A percentile compares a stretch with the other conserved stretches of the same genome.
Conservation (phyloP, 92 coral and sea anemone genomes). For the Anthopleura xanthogrammica region DNA sequence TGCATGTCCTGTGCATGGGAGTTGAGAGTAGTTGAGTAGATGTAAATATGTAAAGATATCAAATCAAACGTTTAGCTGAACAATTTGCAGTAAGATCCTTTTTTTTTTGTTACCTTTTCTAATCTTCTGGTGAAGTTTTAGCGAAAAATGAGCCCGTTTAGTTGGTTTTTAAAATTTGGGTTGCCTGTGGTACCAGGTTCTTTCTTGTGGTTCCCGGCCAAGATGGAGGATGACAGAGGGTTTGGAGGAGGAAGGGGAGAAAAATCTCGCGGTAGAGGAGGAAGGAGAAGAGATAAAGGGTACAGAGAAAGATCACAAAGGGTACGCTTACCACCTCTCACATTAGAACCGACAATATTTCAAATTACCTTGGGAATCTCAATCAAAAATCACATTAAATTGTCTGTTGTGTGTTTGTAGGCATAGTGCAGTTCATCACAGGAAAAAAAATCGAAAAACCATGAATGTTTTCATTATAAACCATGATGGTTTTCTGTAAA, state of each 20-base stretch:
- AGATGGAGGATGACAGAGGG: conserved; percentile 79
- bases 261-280: conserved; percentile 70
- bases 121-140: background rate
- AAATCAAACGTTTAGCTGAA: too few relatives aligned
- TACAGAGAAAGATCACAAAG: conserved; percentile 70
- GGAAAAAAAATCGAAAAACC: too few relatives aligned
- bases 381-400: background rate
- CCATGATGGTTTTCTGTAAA: too few relatives aligned
- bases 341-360: background rate
- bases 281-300: conserved; percentile 77
- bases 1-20: background rate
- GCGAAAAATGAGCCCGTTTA: background rate
- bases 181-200: conserved; percentile 5
- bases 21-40: too few relatives aligned
- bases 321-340: conserved; percentile 15
- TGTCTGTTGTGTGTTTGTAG: too few relatives aligned
- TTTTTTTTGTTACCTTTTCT: background rate
- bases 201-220: conserved; percentile 26
- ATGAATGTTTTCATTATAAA: too few relatives aligned
- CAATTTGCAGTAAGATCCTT: background rate
- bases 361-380: background rate
- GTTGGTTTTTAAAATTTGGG: too few relatives aligned
- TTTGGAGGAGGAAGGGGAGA: conserved; percentile 52
- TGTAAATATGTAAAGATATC: too few relatives aligned
- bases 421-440: background rate